Evolutionary conservation across 1,140 invertebrate species (phyloP), one percentile per base, ranked within the genome.

Genomic region (Calephelis nemesis): DNA sequence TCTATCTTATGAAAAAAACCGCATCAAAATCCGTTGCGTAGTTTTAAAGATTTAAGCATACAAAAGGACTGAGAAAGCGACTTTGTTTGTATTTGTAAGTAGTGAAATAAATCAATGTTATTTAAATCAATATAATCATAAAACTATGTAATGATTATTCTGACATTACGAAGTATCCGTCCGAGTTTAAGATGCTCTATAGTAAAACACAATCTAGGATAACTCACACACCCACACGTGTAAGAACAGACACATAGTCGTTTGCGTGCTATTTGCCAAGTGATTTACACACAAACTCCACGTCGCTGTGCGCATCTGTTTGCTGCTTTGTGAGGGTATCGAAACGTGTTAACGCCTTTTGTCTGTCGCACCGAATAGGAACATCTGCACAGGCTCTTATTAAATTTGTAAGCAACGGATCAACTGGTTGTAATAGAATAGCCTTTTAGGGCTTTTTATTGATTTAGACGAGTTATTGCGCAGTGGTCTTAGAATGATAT

Each of bases 271-370:
- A 82, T 91, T 91, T 91, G 80, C 77, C 74, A 77, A 85, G 76
- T 90, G 85, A 91, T 91, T 90, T 82, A 91, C 88, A 90, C 82
- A 83, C 86, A 88, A 88, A 88, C 80, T 82, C 85, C 80, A 84
- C 74, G 79, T 79, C 80, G 72, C 71, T 74, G 70, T 73, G 76
- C 79, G 83, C 87, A 90, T 90, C 87, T 91, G 87, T 85, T 83
- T 81, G 73, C 77, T 78, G 76, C 82, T 80, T 84, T 84, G 82
- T 88, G 80, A 78, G 75, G 69, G 72, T 77, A 82, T 85, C 81
- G 83, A 79, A 77, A 87, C 81, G 74, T 74, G 79, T 87, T 88
- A 84, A 81, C 84, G 83, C 86, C 82, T 85, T 87, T 89, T 90
- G 86, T 88, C 75, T 83, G 84, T 81, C 73, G 67, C 68, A 65